Conservation (phyloP, 2,113 vertebrate genomes). For the Lophius piscatorius region DNA sequence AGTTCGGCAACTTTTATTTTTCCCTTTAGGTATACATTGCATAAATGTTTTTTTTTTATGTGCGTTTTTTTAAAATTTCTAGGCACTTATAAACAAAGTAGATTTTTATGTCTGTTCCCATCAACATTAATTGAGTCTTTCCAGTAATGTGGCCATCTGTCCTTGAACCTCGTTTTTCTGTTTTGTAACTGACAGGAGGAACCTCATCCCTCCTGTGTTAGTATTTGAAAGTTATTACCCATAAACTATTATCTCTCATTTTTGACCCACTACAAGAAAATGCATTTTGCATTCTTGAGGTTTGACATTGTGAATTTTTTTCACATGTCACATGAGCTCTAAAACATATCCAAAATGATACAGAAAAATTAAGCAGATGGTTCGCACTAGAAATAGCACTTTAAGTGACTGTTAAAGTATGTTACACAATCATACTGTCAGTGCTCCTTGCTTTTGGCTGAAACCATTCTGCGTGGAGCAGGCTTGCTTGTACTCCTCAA, state of each 20-base stretch:
- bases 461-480: constrained; percentile 47
- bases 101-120: no score
- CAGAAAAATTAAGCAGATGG: constrained; percentile 46
- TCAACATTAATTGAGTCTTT: no score
- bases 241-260: not conserved
- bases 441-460: constrained; percentile 48
- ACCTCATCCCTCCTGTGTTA: no score
- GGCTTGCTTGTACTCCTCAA: constrained; percentile 14
- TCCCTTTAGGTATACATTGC: no score
- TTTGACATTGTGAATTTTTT: not conserved
- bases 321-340: not conserved
- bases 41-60: no score
- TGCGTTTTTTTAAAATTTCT: no score
- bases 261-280: not conserved
- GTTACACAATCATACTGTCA: constrained; percentile 51
- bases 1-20: no score
- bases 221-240: not conserved
- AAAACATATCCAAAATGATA: constrained; percentile 19
- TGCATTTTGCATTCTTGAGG: not conserved
- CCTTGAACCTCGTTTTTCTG: no score
- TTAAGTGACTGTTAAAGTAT: constrained; percentile 64
- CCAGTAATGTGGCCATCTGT: no score
- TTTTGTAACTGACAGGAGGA: no score
- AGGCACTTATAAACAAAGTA: no score
- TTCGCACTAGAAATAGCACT: constrained; percentile 54